Evolutionary conservation across 2,113 vertebrate genomes (phyloP), one percentile per base, ranked within the genome.

Genomic region (Lethenteron reissneri): DNA sequence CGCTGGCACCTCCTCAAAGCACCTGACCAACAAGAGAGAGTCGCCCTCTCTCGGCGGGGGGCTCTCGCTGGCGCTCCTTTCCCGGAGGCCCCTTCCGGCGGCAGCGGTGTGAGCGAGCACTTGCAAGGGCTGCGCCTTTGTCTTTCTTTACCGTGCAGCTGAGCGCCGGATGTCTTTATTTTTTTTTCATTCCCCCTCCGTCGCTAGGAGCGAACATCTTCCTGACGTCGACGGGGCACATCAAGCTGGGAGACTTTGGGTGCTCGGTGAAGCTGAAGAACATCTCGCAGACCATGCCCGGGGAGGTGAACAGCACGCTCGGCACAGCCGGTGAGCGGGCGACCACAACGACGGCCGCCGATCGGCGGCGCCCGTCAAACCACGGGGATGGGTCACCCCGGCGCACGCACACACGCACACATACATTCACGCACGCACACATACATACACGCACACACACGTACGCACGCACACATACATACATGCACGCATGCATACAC

Each of bases 191-290:
- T 76, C 71, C 75, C 75, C 74, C 10, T 56, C 77, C 41, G 41
- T 41, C 41, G 41, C 41, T 41, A 99, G 94, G 94, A 79, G 94
- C 94, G 76, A 97, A 99, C 75, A 99, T 95, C 75, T 99, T 99
- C 79, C 84, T 99, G 74, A 99, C 94, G 15, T 99, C 94, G 1
- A 89, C 90, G 0, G 94, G 92, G 12, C 80, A 96, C 6, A 97
- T 99, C 78, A 99, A 99, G 76, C 79, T 99, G 25, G 95, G 95
- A 11, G 95, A 99, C 77, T 99, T 99, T 57, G 95, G 95, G 75
- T 99, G 95, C 74, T 99, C 95, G 0, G 95, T 99, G 70, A 99
- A 97, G 76, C 81, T 99, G 62, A 92, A 95, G 73, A 99, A 97
- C 80, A 97, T 95, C 15, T 87, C 89, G 1, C 95, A 99, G 76